phyloP scores from a whole-genome alignment of 2,888 invertebrate species.

The Boloria euphrosyne region DNA sequence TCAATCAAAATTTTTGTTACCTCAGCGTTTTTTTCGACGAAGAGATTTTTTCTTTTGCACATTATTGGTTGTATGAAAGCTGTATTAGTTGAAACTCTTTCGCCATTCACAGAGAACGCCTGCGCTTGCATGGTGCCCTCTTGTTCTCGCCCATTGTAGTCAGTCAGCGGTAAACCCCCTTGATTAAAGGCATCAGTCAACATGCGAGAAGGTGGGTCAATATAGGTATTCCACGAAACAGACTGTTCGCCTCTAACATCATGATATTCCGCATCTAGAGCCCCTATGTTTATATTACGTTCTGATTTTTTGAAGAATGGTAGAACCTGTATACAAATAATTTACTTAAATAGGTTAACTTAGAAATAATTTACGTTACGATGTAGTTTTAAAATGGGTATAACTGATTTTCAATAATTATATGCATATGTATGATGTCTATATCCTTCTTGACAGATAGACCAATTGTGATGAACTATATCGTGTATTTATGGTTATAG shows the following conservation, averaged over 20 bases:
- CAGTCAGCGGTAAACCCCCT: constrained; percentile 79
- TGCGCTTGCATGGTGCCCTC: constrained; percentile 83
- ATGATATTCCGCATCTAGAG: constrained; percentile 79
- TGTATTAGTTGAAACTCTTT: constrained; percentile 83
- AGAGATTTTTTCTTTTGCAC: constrained; percentile 74
- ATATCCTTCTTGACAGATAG: not conserved
- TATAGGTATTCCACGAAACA: constrained; percentile 83
- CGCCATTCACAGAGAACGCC: constrained; percentile 77
- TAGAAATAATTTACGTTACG: not conserved
- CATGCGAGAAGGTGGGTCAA: constrained; percentile 79
- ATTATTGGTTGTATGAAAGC: constrained; percentile 86
- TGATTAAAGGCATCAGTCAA: constrained; percentile 82
- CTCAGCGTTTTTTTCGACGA: constrained; percentile 74
- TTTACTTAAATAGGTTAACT: not conserved
- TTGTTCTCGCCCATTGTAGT: constrained; percentile 80
- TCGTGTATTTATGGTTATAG: not conserved
- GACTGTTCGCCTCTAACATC: constrained; percentile 82
- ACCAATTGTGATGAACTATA: not conserved
- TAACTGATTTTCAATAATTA: no score
- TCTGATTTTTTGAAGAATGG: constrained; percentile 87
- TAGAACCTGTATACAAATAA: constrained; percentile 64
- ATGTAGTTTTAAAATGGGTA: no score
- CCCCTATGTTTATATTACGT: constrained; percentile 78
- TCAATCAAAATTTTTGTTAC: constrained; percentile 82
- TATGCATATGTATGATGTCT: no score